Evolutionary conservation across 2,797 vertebrate species (phyloP).

Genomic region (Schizothorax lantsangensis): DNA sequence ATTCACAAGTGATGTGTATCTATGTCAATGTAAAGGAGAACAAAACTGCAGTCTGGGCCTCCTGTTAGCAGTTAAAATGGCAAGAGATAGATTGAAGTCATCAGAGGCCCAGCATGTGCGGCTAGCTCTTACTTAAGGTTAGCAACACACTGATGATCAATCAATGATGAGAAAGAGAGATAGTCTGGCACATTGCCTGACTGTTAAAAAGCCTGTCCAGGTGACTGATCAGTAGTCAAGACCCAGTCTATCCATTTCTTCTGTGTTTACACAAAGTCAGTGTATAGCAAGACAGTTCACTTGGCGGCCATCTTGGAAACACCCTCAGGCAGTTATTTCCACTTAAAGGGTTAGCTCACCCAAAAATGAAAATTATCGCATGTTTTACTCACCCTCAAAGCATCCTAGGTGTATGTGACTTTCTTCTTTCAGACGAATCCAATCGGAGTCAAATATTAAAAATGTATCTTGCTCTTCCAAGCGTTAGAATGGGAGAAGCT

Average conservation of each 20-base stretch:
- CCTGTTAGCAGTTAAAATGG: constrained; percentile 17
- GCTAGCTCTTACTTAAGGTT: constrained; percentile 20
- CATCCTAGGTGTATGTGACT: too few species aligned
- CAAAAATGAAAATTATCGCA: too few species aligned
- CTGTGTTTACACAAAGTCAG: background rate
- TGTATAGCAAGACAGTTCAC: background rate
- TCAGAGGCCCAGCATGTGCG: constrained; percentile 39
- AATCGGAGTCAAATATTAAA: too few species aligned
- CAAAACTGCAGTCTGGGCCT: background rate
- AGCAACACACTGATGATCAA: constrained; percentile 35
- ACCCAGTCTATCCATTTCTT: constrained; percentile 3
- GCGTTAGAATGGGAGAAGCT: too few species aligned
- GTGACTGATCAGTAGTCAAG: constrained; percentile 51
- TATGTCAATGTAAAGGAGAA: background rate
- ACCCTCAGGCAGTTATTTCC: background rate
- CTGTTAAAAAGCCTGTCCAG: constrained; percentile 56
- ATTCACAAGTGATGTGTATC: constrained; percentile 10
- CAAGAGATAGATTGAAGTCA: constrained; percentile 52
- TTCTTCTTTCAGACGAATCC: too few species aligned
- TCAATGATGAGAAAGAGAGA: constrained; percentile 42
- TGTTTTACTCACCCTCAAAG: too few species aligned
- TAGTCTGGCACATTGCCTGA: constrained; percentile 41
- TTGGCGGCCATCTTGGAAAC: constrained; percentile 13
- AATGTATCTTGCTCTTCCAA: too few species aligned
- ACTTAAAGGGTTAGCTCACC: background rate